Evolutionary conservation across 2,797 vertebrate genomes (phyloP), one percentile per base, ranked within the genome.

Genomic region (Gallirallus australis): DNA sequence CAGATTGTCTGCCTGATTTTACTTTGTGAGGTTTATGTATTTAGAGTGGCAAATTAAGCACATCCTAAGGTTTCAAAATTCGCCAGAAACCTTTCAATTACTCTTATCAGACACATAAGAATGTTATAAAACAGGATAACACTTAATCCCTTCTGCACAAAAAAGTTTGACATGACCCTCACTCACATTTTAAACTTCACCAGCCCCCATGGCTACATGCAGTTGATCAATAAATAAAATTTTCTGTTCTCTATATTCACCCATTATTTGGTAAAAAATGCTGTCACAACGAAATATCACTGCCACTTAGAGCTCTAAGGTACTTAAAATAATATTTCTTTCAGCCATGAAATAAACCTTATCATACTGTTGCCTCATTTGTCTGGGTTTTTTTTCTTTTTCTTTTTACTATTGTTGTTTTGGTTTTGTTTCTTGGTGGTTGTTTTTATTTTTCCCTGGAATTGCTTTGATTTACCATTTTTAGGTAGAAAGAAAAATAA

Each of bases 351-450:
- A 82, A 77, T 37, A 84, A 23, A 33, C 54, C 11, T 45, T 42
- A 60, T 24, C 1, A 7, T 19, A 0, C 0, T 47, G 4, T 63
- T 59, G 2, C 3, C 59, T 87, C 15, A 15, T 47, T 47, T 47
- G 47, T 47, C 21, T 23, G 47, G 21, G 9, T 47, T 47, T 47
- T 47, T 21, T 21, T 47, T 20, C 2, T 45, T 45, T 15, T 15
- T 45, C 6, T 45, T 45, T 45, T 40, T 40, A 16, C 18, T 42
- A 7, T 42, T 42, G 7, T 42, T 42, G 16, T 42, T 42, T 42
- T 42, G 14, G 17, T 42, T 42, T 42, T 45, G 18, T 45, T 45
- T 18, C 15, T 16, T 40, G 8, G 42, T 7, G 13, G 39, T 40
- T 45, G 42, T 18, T 45, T 45, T 15, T 17, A 2, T 19, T 23